These are phyloP conservation scores for Pachydiplax longipennis DNA, from an alignment of 2,888 invertebrate species.

Conservation along the genomic window DNA sequence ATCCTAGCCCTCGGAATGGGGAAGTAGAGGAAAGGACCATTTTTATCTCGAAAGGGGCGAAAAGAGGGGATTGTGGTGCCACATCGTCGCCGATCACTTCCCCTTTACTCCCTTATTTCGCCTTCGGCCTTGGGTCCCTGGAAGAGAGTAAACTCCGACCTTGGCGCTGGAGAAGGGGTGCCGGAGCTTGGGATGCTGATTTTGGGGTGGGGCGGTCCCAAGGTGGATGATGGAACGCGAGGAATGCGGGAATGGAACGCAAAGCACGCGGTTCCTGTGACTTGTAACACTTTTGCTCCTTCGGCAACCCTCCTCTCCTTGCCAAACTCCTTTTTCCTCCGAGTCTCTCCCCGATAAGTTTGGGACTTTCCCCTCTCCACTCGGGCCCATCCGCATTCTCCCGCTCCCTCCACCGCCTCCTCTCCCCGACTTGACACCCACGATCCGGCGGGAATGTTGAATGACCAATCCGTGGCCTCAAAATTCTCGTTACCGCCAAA, in stretches of 20 bases:
- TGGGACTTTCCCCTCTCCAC: neutral
- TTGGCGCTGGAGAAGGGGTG: neutral
- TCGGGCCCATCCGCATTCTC: neutral
- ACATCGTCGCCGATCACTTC: constrained; percentile 18
- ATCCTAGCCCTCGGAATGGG: neutral
- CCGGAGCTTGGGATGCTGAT: neutral
- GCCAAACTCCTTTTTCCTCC: neutral
- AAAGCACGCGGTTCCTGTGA: constrained; percentile 18
- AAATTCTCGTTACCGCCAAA: neutral
- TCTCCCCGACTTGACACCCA: neutral
- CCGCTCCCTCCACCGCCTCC: neutral
- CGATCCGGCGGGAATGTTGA: neutral
- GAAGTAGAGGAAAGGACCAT: neutral
- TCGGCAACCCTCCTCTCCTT: neutral
- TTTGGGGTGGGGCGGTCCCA: constrained; percentile 8
- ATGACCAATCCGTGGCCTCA: neutral
- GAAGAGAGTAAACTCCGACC: constrained; percentile 43
- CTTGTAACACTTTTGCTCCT: constrained; percentile 28
- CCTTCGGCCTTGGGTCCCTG: constrained; percentile 14
- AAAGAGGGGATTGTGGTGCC: constrained; percentile 15
- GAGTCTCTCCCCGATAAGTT: neutral
- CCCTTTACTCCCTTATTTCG: neutral
- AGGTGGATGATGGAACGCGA: constrained; percentile 35
- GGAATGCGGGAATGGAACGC: constrained; percentile 39
- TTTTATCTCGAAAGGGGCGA: neutral